A percentile compares a stretch with the other conserved stretches of the same genome.
These are phyloP conservation scores for Lacerta bilineata DNA, from an alignment of 2,797 vertebrate genomes.

Conservation along the genomic window DNA sequence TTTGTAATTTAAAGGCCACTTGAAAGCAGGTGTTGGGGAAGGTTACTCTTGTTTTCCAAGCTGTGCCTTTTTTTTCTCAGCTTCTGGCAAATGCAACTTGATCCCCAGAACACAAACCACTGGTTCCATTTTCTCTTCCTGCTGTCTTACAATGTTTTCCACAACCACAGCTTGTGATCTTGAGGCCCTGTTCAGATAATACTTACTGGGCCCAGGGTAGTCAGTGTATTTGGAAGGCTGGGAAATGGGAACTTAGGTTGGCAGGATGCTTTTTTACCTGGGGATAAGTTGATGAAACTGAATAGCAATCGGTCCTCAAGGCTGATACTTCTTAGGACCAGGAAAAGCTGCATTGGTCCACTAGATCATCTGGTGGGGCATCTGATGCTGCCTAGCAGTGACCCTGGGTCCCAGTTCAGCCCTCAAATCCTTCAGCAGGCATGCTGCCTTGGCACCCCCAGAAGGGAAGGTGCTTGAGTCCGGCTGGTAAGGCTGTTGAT, in stretches of 20 bases:
- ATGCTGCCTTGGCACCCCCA: not conserved
- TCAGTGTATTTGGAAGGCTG: not conserved
- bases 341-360: not conserved
- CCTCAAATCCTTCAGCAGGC: not conserved
- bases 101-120: not conserved
- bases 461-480: not conserved
- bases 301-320: not conserved
- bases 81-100: not conserved
- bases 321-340: not conserved
- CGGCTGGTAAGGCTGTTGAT: not conserved
- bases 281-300: not conserved
- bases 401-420: not conserved
- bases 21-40: not conserved
- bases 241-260: not conserved
- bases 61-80: not conserved
- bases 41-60: not conserved
- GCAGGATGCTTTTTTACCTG: not conserved
- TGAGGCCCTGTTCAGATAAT: not conserved
- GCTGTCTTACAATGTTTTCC: not conserved
- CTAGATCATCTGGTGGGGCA: not conserved
- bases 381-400: not conserved
- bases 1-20: constrained; percentile 28
- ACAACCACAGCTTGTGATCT: not conserved
- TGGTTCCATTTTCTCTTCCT: not conserved
- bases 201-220: not conserved